Evolutionary conservation across 1,140 invertebrate genomes (phyloP).

Genomic region (Nomia melanderi): DNA sequence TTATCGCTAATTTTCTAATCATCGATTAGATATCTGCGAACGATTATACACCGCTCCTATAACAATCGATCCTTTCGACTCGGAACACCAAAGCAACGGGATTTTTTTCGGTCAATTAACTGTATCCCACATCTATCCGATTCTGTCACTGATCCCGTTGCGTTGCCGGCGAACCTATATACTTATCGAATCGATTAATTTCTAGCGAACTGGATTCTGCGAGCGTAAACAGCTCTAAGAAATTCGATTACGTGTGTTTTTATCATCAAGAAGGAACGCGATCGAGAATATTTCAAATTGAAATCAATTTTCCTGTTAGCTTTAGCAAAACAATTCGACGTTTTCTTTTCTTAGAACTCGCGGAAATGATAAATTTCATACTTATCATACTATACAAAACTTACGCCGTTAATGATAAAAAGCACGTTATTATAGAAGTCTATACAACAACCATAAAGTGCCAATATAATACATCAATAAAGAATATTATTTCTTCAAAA

Average conservation of each 20-base stretch:
- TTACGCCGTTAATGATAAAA: too few relatives aligned
- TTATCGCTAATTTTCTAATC: conserved; percentile 10
- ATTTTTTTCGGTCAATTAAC: background rate
- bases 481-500: too few relatives aligned
- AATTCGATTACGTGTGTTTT: conserved; percentile 14
- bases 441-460: too few relatives aligned
- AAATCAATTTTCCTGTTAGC: background rate
- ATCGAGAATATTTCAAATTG: background rate
- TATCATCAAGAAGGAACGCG: background rate
- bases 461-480: too few relatives aligned
- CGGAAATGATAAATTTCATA: too few relatives aligned
- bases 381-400: too few relatives aligned
- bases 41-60: background rate
- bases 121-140: background rate
- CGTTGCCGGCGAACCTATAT: background rate
- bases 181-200: conserved; percentile 26
- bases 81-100: too few relatives aligned
- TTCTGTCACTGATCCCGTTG: background rate
- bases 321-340: too few relatives aligned
- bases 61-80: background rate
- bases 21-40: conserved; percentile 3
- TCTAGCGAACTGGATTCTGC: background rate
- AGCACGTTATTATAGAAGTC: too few relatives aligned
- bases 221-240: conserved; percentile 24
- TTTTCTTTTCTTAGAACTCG: too few relatives aligned